Evolutionary conservation across 1,140 invertebrate genomes (phyloP), one percentile per base, ranked within the genome.

Genomic region (Lordiphosa mommai): DNA sequence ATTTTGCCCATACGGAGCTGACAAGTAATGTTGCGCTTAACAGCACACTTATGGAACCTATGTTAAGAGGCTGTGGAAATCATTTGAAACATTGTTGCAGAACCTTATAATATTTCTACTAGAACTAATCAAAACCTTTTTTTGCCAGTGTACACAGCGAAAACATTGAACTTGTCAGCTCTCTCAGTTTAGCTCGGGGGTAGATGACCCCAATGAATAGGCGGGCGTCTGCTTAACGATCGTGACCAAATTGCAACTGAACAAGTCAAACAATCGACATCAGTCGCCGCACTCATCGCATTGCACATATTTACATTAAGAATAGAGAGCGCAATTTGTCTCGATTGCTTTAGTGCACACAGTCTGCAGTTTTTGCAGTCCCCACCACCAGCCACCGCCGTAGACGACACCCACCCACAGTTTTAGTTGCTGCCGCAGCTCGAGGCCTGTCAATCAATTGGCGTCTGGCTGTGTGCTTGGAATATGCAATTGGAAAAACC

Each of bases 191-290:
- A 27, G 14, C 23, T 27, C n/a, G n/a, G 38, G 40, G 38, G 38
- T 41, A 37, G 23, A 36, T 23, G 30, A 36, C 43, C 40, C 14
- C 36, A 47, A 30, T 47, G 53, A 14, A 65, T 40, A 5, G 17
- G 56, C 61, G 51, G 61, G 71, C 74, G 66, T 64, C 72, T 82
- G 77, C 72, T 82, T 84, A 76, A 76, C 76, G 77, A 82, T 84
- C 76, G 76, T 82, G 77, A 84, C 76, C 76, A 80, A 82, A 82
- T 80, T 76, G 71, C 32, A 16, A 12, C 82, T 82, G 76, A 77
- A 84, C 76, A 80, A 71, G 56, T 65, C 69, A 68, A 72, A 44
- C 72, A 66, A 40, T 27, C 71, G 67, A 47, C 72, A 53, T 32
- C 37, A 53, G 55, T 41, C 56, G 51, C 7, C 20, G 23, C 29